phyloP scores from a whole-genome alignment of 2,888 invertebrate genomes.

The Athalia circularis region DNA sequence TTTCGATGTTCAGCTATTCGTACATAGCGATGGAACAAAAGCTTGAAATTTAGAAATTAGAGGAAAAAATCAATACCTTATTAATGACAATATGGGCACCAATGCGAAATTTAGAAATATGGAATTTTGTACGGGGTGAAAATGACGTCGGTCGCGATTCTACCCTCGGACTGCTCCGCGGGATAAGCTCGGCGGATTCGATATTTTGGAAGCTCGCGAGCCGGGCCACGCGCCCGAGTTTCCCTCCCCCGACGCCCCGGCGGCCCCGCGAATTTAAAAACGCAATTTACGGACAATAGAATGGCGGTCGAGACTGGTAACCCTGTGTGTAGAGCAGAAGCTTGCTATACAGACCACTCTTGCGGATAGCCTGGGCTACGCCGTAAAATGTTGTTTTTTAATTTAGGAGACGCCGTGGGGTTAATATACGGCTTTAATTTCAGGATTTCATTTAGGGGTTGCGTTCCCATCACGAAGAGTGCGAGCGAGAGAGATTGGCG shows the following conservation, averaged over 20 bases:
- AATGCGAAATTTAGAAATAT: too few relatives aligned
- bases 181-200: neutral
- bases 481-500: constrained; percentile 30
- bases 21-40: neutral
- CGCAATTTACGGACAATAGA: constrained; percentile 71
- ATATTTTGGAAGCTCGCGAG: constrained; percentile 57
- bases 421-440: constrained; percentile 73
- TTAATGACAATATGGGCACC: too few relatives aligned
- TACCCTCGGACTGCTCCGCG: too few relatives aligned
- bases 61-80: too few relatives aligned
- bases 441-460: constrained; percentile 68
- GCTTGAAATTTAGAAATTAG: neutral
- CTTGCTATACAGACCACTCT: constrained; percentile 50
- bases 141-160: too few relatives aligned
- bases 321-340: constrained; percentile 52
- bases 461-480: constrained; percentile 43
- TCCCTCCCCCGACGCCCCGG: constrained; percentile 5
- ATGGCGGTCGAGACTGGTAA: constrained; percentile 64
- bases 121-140: too few relatives aligned
- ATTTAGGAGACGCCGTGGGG: constrained; percentile 69
- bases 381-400: constrained; percentile 73
- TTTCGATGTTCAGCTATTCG: neutral
- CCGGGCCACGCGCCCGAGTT: constrained; percentile 59
- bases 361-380: constrained; percentile 54
- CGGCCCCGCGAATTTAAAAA: constrained; percentile 68